Evolutionary conservation across 2,888 invertebrate genomes (phyloP), one percentile per base, ranked within the genome.

Genomic region (Achlya flavicornis): DNA sequence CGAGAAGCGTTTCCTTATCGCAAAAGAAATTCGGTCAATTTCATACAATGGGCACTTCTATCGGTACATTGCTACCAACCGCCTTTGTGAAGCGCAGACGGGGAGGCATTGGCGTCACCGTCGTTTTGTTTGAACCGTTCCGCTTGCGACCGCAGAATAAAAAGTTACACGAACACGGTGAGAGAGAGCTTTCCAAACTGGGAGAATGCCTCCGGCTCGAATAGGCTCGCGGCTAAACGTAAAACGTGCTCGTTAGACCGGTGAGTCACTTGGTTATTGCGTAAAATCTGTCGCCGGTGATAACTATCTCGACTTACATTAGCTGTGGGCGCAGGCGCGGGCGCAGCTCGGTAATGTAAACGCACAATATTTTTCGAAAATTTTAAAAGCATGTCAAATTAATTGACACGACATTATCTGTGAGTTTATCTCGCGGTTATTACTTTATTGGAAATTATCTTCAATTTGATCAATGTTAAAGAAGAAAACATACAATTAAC

Each of bases 101-200:
- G 70, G 68, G 70, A 66, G 69, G 69, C 75, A 65, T 64, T 67
- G 68, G 71, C 61, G 70, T n/a, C n/a, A n/a, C n/a, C n/a, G n/a
- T 79, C 71, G 78, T 80, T 82, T 83, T 83, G 76, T 83, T 79
- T 68, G 70, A 67, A 64, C 63, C 67, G 73, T 72, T 75, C 70
- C 74, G 73, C 71, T 72, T 72, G 75, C 64, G 66, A 62, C 66
- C 57, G 66, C 63, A 68, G 71, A 66, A 70, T 71, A 75, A 72
- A 75, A 80, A 76, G 70, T 71, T 67, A 64, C 53, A 53, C 65
- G 64, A 57, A 38, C 38, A 12, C 26, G 5, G 46, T 14, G 57
- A 57, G 62, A 57, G 62, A 61, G 46, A 68, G 72, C 71, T 67
- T 64, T 68, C 64, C 66, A 71, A 71, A 63, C 67, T 66, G 64